Base-by-base conservation (phyloP, 2,797 vertebrate species). In the Gallinago stenura region DNA sequence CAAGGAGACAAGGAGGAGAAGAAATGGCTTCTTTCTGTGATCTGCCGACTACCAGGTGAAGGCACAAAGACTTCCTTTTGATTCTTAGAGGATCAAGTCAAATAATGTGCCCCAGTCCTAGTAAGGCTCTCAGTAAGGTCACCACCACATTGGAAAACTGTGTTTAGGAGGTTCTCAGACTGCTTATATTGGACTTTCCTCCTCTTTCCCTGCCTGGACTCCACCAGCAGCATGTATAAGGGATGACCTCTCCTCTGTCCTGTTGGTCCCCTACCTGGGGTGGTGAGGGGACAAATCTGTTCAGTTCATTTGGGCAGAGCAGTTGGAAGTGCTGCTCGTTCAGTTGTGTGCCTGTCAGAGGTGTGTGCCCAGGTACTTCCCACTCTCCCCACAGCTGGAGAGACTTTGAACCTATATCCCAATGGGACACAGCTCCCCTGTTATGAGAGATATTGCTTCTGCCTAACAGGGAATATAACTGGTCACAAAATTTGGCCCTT, bases 141-240 rank as follows among this genome's bases (percentile, higher is more conserved):
- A 58, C 3, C 2, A 60, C 57, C 35, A 28, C 0, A 0, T 6
- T 30, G 21, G 19, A 83, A 21, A 92, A 56, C 9, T 53, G 22
- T 24, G 25, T 77, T 92, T 66, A 69, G 56, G 39, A 90, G 26
- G 30, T 78, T 90, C 57, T 81, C 56, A 66, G 12, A 33, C 10
- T 69, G 25, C 19, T 80, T 43, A 70, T 19, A 54, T 13, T 66
- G 31, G 6, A 16, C 7, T 66, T 65, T 88, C 19, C 17, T 79
- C 19, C 54, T 83, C 12, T 1, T 72, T 83, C 19, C 20, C 31
- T 35, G 6, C 15, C 46, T 77, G 37, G 35, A 83, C 21, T 68
- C 22, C 37, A 53, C 14, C 37, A 65, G 3, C 12, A 61, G 11
- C 26, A 48, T 3, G 19, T 20, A 28, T 20, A 37, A 4, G 4